Conservation (phyloP, 2,113 vertebrate species). For the Apeltes quadracus region DNA sequence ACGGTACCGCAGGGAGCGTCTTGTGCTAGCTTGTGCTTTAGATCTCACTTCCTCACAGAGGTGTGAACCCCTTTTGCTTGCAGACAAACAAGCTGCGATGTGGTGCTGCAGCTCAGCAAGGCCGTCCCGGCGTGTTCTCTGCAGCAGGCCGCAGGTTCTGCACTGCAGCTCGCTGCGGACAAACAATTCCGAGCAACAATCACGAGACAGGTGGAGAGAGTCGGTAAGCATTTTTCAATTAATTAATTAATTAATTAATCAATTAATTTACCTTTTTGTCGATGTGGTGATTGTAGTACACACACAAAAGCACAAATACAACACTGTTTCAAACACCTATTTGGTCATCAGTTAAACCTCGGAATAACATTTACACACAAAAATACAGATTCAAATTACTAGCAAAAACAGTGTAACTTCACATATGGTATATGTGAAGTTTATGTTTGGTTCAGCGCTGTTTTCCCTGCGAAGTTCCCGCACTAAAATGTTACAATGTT, state of each 20-base stretch:
- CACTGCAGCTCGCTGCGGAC: constrained; percentile 29
- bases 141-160: constrained; percentile 1
- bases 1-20: background rate
- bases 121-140: constrained; percentile 50
- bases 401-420: too few species aligned
- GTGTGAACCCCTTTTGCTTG: background rate
- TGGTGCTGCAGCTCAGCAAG: constrained; percentile 60
- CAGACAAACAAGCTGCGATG: constrained; percentile 61
- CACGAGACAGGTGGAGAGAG: constrained; percentile 65
- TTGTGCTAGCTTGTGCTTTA: background rate
- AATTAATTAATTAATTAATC: too few species aligned
- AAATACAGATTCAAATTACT: too few species aligned
- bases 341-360: background rate
- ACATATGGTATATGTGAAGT: too few species aligned
- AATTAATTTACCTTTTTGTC: background rate
- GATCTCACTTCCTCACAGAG: background rate
- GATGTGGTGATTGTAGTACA: background rate
- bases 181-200: background rate
- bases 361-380: background rate
- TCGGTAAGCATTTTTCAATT: constrained; percentile 62
- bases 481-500: too few species aligned
- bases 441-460: too few species aligned
- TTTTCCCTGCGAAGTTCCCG: too few species aligned
- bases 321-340: too few species aligned
- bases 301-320: background rate